phyloP scores from a whole-genome alignment of 2,113 vertebrate species.

The Notothenia rossii region DNA sequence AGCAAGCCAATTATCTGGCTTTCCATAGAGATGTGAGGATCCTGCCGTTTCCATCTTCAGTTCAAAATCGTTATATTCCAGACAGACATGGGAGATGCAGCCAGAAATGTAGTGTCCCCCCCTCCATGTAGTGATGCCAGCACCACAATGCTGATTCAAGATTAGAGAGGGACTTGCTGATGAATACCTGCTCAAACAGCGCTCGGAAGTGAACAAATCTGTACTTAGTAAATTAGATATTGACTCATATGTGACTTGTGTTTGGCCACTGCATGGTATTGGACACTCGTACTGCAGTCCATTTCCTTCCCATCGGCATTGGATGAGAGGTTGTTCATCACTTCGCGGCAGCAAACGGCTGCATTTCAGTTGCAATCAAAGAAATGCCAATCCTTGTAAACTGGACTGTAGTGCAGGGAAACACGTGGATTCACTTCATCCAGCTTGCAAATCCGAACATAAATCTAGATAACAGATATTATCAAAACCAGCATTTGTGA shows the following conservation, averaged over 20 bases:
- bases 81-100: conserved; percentile 16
- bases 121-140: conserved; percentile 24
- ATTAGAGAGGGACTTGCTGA: conserved; percentile 42
- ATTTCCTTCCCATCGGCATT: conserved; percentile 40
- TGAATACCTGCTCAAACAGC: conserved; percentile 45
- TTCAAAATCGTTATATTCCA: conserved; percentile 40
- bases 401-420: not conserved
- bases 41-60: conserved; percentile 44
- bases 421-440: conserved; percentile 16
- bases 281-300: conserved; percentile 19
- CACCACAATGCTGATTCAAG: conserved; percentile 51
- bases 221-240: conserved; percentile 74
- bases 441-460: conserved; percentile 1
- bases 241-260: conserved; percentile 60
- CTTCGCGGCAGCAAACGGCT: conserved; percentile 1
- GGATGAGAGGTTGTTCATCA: conserved; percentile 56
- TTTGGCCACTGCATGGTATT: conserved; percentile 27
- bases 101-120: conserved; percentile 3
- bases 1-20: conserved; percentile 52
- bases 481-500: not conserved
- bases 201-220: conserved; percentile 51
- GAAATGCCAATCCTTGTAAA: conserved; percentile 17
- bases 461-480: conserved; percentile 4
- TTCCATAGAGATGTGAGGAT: conserved; percentile 50
- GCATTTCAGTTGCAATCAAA: conserved; percentile 42